A percentile compares a stretch with the other conserved stretches of the same genome.
Conservation (phyloP, 2,888 invertebrate species). For the Ypsolopha scabrella region DNA sequence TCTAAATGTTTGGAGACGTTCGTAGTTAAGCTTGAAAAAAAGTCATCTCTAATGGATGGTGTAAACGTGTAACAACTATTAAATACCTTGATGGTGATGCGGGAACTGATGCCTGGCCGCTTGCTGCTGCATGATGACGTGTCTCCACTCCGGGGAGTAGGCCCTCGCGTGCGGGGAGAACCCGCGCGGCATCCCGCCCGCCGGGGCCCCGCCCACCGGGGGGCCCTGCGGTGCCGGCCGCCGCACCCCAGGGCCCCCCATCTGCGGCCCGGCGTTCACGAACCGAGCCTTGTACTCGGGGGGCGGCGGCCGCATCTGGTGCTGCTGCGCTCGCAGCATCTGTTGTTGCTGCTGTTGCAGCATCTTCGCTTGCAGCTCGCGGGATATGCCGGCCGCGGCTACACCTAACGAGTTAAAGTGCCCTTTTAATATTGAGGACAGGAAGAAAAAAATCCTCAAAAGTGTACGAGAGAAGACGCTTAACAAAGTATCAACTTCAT, state of each 20-base stretch:
- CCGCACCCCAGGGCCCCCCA: conserved; percentile 22
- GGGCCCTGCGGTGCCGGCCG: conserved; percentile 26
- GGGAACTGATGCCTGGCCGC: conserved; percentile 50
- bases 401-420: conserved; percentile 26
- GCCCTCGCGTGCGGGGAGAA: conserved; percentile 40
- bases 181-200: conserved; percentile 13
- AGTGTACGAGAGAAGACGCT: no score
- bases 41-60: conserved; percentile 1
- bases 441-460: no score
- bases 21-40: background rate
- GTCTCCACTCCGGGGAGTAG: conserved; percentile 61
- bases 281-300: conserved; percentile 86
- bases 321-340: conserved; percentile 69
- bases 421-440: no score
- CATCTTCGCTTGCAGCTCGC: conserved; percentile 76
- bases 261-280: conserved; percentile 15
- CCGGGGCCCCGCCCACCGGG: conserved; percentile 26
- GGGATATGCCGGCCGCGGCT: conserved; percentile 58
- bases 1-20: no score
- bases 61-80: background rate
- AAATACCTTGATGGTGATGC: conserved; percentile 56
- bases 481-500: no score
- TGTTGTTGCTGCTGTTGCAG: conserved; percentile 78
- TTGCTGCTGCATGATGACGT: conserved; percentile 73
- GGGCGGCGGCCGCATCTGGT: conserved; percentile 79